These are phyloP conservation scores for Lycocerus yunnanus DNA, from an alignment of 2,888 invertebrate genomes.

Conservation along the genomic window DNA sequence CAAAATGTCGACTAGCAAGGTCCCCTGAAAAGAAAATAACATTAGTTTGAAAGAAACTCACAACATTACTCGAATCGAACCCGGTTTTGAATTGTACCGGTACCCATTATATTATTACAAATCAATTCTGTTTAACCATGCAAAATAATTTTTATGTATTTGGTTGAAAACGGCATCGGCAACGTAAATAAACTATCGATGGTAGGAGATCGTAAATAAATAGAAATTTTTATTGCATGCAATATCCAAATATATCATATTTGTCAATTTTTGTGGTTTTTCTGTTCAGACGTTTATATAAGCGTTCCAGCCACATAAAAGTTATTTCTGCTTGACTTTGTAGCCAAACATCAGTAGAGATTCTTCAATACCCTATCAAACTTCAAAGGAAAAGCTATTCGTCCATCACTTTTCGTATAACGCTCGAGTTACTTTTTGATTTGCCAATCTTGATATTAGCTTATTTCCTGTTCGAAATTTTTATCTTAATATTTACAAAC, in stretches of 20 bases:
- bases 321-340: constrained; percentile 30
- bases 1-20: background rate
- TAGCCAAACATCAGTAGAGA: constrained; percentile 29
- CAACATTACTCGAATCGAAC: background rate
- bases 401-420: constrained; percentile 23
- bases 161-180: background rate
- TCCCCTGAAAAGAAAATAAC: background rate
- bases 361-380: constrained; percentile 30
- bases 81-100: background rate
- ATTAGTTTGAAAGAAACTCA: background rate
- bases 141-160: background rate
- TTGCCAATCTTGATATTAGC: constrained; percentile 26
- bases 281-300: constrained; percentile 9
- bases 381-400: constrained; percentile 26
- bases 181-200: background rate
- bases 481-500: background rate
- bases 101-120: background rate
- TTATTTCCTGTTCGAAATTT: background rate
- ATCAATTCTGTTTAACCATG: background rate
- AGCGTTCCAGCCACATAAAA: constrained; percentile 20
- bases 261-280: constrained; percentile 8
- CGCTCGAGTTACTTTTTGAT: constrained; percentile 26
- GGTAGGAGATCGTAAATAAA: background rate
- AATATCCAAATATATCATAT: background rate
- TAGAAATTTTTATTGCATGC: background rate